Conservation (phyloP, 2,888 invertebrate species). For the Plutella xylostella region DNA sequence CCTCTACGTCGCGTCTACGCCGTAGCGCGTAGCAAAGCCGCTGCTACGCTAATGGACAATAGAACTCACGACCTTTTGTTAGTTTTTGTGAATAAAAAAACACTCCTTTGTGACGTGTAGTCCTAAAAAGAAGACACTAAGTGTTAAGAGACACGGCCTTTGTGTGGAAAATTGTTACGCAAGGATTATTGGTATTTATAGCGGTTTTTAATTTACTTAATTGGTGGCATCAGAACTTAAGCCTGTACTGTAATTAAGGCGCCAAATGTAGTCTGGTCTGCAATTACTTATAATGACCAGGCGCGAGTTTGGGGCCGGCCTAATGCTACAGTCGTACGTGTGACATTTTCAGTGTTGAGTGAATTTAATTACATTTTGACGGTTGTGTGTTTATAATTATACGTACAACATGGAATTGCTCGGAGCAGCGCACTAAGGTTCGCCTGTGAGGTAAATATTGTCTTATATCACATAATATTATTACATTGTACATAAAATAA, state of each 20-base stretch:
- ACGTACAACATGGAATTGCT: too few relatives aligned
- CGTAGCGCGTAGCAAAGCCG: slow-evolving; percentile 33
- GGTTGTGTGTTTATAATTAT: too few relatives aligned
- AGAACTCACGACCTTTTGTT: slow-evolving; percentile 56
- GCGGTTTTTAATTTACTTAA: not conserved
- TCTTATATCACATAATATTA: too few relatives aligned
- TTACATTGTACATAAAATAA: too few relatives aligned
- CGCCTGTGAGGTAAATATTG: slow-evolving; percentile 34
- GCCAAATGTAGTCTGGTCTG: too few relatives aligned
- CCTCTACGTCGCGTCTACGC: slow-evolving; percentile 53
- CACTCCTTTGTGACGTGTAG: slow-evolving; percentile 42
- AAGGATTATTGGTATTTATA: not conserved
- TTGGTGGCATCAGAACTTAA: not conserved
- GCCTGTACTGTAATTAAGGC: not conserved
- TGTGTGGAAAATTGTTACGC: slow-evolving; percentile 31
- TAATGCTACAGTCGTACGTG: slow-evolving; percentile 30
- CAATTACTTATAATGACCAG: slow-evolving; percentile 27
- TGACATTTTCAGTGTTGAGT: slow-evolving; percentile 50
- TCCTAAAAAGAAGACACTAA: slow-evolving; percentile 36
- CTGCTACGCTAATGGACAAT: slow-evolving; percentile 38
- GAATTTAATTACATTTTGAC: slow-evolving; percentile 35
- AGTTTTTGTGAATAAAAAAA: slow-evolving; percentile 53
- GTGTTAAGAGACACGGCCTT: slow-evolving; percentile 33
- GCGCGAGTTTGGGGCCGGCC: too few relatives aligned
- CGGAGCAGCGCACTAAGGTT: too few relatives aligned